phyloP scores from a whole-genome alignment of 2,888 invertebrate species.

The Actias luna region DNA sequence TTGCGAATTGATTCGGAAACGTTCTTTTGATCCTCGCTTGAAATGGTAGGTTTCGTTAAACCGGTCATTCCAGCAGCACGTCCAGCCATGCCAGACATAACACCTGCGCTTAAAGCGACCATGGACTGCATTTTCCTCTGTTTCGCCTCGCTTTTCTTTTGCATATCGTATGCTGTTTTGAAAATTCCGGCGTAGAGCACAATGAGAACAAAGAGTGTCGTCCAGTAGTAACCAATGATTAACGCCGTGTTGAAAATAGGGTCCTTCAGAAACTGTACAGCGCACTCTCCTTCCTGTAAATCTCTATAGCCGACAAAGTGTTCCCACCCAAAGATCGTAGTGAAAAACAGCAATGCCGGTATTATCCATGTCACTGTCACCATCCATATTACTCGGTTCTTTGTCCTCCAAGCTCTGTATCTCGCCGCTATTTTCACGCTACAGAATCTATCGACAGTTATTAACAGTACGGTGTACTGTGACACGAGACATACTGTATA shows the following conservation, averaged over 20 bases:
- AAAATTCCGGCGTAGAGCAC: slow-evolving; percentile 98
- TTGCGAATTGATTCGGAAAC: slow-evolving; percentile 64
- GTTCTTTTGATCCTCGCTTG: slow-evolving; percentile 87
- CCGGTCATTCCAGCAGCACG: slow-evolving; percentile 93
- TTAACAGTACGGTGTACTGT: slow-evolving; percentile 98
- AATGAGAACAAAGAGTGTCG: slow-evolving; percentile 96
- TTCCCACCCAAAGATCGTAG: slow-evolving; percentile 99
- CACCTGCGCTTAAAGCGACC: slow-evolving; percentile 94
- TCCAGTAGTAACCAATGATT: slow-evolving; percentile 99
- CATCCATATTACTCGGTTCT: slow-evolving; percentile 96
- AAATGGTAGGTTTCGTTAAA: slow-evolving; percentile 87
- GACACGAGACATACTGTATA: slow-evolving; percentile 99
- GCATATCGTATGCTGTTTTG: slow-evolving; percentile 98
- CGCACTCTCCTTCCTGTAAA: slow-evolving; percentile 92
- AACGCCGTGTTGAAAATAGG: slow-evolving; percentile 98
- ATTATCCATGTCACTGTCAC: slow-evolving; percentile 98
- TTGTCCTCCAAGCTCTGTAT: slow-evolving; percentile 98
- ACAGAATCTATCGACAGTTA: slow-evolving; percentile 99
- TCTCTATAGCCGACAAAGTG: slow-evolving; percentile 97
- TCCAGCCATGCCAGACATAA: slow-evolving; percentile 95
- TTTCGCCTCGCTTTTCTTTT: slow-evolving; percentile 97
- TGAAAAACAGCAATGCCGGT: slow-evolving; percentile 97
- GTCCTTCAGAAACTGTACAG: slow-evolving; percentile 98
- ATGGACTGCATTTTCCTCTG: slow-evolving; percentile 97
- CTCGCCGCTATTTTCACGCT: slow-evolving; percentile 99